Percentiles rank a stretch among this genome's conserved stretches.
phyloP scores from a whole-genome alignment of 2,113 vertebrate genomes.

The Benitochromis conjunctus region DNA sequence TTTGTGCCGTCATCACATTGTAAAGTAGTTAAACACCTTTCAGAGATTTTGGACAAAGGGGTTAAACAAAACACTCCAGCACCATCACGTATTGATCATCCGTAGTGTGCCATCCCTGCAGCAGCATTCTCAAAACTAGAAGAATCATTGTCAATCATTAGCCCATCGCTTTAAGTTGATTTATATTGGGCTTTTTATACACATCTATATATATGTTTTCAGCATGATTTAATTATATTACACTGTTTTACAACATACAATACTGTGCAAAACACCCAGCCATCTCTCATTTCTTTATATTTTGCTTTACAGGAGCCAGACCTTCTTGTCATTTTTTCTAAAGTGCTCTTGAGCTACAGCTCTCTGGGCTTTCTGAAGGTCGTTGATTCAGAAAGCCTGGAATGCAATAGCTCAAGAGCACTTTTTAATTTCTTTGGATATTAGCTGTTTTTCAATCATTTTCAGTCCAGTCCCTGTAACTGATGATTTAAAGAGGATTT shows the following conservation, averaged over 20 bases:
- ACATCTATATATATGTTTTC: background rate
- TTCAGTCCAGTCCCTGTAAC: background rate
- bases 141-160: background rate
- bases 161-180: background rate
- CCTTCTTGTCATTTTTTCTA: background rate
- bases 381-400: background rate
- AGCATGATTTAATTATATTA: background rate
- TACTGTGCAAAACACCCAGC: background rate
- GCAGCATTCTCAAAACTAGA: background rate
- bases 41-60: background rate
- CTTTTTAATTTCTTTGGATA: background rate
- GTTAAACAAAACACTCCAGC: background rate
- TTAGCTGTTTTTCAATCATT: background rate
- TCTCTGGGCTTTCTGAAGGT: background rate
- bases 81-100: background rate
- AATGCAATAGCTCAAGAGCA: background rate
- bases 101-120: background rate
- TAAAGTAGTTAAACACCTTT: background rate
- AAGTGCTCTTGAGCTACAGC: background rate
- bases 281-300: background rate
- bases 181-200: background rate
- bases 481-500: background rate
- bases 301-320: background rate
- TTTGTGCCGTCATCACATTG: background rate
- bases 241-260: background rate